Evolutionary conservation across 2,113 vertebrate genomes (phyloP), one percentile per base, ranked within the genome.

Genomic region (Oryzias curvinotus): DNA sequence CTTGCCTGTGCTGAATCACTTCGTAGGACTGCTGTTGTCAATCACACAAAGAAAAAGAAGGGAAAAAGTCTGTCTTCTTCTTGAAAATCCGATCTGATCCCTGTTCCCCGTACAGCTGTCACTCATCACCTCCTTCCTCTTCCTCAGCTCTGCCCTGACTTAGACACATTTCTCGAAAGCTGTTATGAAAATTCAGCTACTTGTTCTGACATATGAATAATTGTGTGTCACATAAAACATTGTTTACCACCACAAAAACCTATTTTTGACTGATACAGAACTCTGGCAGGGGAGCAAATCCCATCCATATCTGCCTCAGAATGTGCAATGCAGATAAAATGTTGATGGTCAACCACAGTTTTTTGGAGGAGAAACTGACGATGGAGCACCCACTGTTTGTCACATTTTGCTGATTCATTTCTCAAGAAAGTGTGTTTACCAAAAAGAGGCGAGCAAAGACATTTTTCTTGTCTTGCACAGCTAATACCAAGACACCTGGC

Each of bases 81-180:
- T 77, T 78, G 60, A 77, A 75, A 71, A 75, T 70, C 56, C 1
- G 10, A 73, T 71, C 54, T 57, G 57, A 52, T 75, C 65, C 52
- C 52, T 63, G 50, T 58, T 75, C 57, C 57, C 58, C 28, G 52
- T 54, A 56, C 69, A 70, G 59, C 77, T 80, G 81, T 75, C 83
- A 63, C 58, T 77, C 60, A 53, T 66, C 60, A 28, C 46, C 56
- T 67, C 62, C 56, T 68, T 79, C 44, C 61, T 78, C 47, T 78
- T 77, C 55, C 14, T 68, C 65, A 63, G 65, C 66, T 25, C 68
- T 49, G 53, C 50, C 64, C 80, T 36, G 14, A 71, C 67, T 80
- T 8, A 26, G 26, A 26, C 48, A 69, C 65, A 68, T 71, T 51
- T 66, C 77, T 82, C 72, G 73, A 83, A 73, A 80, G 62, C 58